Evolutionary conservation across 1,140 invertebrate genomes (phyloP).

Genomic region (Zaprionus lachaisei): DNA sequence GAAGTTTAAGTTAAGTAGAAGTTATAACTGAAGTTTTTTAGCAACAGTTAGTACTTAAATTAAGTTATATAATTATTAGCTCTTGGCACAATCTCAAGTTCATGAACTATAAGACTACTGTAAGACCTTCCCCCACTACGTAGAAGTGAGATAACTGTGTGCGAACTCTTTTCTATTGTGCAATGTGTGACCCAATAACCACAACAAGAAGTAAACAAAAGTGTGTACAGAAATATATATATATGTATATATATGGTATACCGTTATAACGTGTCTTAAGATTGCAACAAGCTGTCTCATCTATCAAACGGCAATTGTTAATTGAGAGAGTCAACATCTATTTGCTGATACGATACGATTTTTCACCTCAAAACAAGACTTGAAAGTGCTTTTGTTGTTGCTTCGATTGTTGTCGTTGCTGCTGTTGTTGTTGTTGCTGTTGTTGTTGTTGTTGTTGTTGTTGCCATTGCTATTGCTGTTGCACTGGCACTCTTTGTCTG

Average conservation of each 20-base stretch:
- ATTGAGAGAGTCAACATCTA: constrained; percentile 72
- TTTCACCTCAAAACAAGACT: constrained; percentile 37
- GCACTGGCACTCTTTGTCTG: constrained; percentile 66
- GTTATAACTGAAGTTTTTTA: too few relatives aligned
- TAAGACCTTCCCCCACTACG: neutral
- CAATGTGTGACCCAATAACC: constrained; percentile 40
- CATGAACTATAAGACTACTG: neutral
- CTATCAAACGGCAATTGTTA: constrained; percentile 67
- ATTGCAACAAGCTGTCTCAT: constrained; percentile 48
- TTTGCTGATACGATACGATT: constrained; percentile 25
- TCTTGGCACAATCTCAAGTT: neutral
- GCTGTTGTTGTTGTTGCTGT: constrained; percentile 11
- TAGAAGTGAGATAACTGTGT: neutral
- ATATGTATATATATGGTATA: neutral
- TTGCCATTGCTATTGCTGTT: constrained; percentile 10
- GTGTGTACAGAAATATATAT: constrained; percentile 1
- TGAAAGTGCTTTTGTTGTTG: constrained; percentile 41
- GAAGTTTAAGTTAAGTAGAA: neutral
- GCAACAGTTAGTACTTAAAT: neutral
- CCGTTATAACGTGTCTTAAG: constrained; percentile 18
- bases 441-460: constrained; percentile 21
- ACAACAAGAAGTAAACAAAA: constrained; percentile 29
- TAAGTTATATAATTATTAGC: neutral
- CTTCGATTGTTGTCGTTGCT: constrained; percentile 8
- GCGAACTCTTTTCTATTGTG: constrained; percentile 11